Base-by-base conservation (phyloP, 2,888 invertebrate species). In the Aleiodes testaceus region DNA sequence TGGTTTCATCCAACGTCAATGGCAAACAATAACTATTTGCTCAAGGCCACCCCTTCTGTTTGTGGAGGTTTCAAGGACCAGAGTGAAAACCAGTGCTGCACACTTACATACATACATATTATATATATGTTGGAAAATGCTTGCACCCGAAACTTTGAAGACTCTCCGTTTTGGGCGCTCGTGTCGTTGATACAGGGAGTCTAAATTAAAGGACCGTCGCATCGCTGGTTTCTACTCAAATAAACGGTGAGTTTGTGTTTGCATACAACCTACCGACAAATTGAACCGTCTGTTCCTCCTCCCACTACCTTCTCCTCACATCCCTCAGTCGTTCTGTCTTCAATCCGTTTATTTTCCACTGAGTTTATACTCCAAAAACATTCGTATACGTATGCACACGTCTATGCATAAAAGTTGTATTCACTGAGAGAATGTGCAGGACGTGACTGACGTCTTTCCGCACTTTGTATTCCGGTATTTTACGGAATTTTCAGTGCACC, bases 21-120 rank as follows among this genome's bases (percentile, higher is more conserved):
- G 72, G 75, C 80, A 80, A 83, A 85, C 85, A 85, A 85, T 82
- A 85, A 85, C 81, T 85, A 82, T 86, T 86, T 85, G 80, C 81
- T 79, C 75, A 81, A 82, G 82, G 83, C 82, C 85, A 84, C 85
- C 85, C 85, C 81, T 83, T 83, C 78, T 84, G 79, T 85, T 84
- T 85, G 83, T 78, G 75, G 78, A 85, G 80, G 36, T 36, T 79
- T 80, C 75, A 77, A 80, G 77, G 77, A 76, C 70, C 63, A 20
- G 18, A 22, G 11, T n/a, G 22, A 45, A 63, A 63, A 63, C 22
- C 22, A 63, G 63, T 45, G 20, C 63, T 7, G 36, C 42, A 9
- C 11, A 42, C 18, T 44, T 4, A 36, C 50, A 52, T 22, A n/a
- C 44, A 50, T 66, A 50, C 18, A 49, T n/a, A 36, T 50, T 36